phyloP scores from a whole-genome alignment of 2,888 invertebrate species.

The Lasioglossum villosulum region DNA sequence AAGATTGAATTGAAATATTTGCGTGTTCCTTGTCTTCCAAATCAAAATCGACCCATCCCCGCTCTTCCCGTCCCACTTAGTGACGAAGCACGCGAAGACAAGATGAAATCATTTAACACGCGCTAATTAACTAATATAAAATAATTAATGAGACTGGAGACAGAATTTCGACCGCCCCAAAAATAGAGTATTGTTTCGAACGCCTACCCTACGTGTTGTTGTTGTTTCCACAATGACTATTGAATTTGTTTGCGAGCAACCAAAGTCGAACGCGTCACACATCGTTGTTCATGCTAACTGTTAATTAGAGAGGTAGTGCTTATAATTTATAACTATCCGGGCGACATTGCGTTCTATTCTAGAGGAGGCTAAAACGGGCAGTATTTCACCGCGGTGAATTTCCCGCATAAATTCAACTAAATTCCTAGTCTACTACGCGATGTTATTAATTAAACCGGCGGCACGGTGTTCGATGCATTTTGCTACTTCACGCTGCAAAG shows the following conservation, averaged over 20 bases:
- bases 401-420: constrained; percentile 49
- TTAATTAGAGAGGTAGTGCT: constrained; percentile 45
- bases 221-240: neutral
- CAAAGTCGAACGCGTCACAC: constrained; percentile 32
- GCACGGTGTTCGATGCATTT: constrained; percentile 31
- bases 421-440: constrained; percentile 40
- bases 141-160: neutral
- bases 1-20: too few relatives aligned
- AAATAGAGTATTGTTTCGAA: neutral
- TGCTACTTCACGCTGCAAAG: neutral
- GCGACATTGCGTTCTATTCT: constrained; percentile 8
- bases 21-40: too few relatives aligned
- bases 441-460: constrained; percentile 53
- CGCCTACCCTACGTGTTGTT: neutral
- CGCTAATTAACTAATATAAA: too few relatives aligned
- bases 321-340: constrained; percentile 43
- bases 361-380: neutral
- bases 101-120: too few relatives aligned
- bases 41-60: too few relatives aligned
- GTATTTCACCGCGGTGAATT: constrained; percentile 33
- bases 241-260: constrained; percentile 8
- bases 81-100: too few relatives aligned
- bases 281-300: constrained; percentile 26
- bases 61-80: too few relatives aligned
- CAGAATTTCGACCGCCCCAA: neutral